These are phyloP conservation scores for Priocnemis perturbator DNA, from an alignment of 2,888 invertebrate species.

Conservation along the genomic window DNA sequence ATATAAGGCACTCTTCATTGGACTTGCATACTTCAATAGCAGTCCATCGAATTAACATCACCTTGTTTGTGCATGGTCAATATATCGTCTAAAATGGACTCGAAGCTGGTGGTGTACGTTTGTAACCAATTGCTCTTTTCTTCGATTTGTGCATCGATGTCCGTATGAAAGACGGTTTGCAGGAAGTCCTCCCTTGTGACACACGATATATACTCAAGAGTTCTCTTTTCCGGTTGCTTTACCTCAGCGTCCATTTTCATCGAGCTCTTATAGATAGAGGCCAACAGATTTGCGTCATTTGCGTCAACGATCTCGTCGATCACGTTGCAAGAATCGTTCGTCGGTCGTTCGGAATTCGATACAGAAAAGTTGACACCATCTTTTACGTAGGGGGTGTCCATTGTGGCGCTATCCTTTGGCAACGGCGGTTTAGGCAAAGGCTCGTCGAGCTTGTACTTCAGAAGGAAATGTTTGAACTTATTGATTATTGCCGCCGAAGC, in stretches of 20 bases:
- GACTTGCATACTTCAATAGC: slow-evolving; percentile 77
- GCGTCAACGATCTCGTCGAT: slow-evolving; percentile 82
- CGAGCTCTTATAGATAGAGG: slow-evolving; percentile 79
- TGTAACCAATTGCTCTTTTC: slow-evolving; percentile 82
- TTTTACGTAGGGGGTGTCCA: slow-evolving; percentile 64
- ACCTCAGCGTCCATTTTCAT: slow-evolving; percentile 66
- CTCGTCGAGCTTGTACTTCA: slow-evolving; percentile 68
- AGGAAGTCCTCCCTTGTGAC: slow-evolving; percentile 80
- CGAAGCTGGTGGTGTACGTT: slow-evolving; percentile 81
- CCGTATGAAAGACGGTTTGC: slow-evolving; percentile 77
- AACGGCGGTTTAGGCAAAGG: slow-evolving; percentile 51
- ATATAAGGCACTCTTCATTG: slow-evolving; percentile 10
- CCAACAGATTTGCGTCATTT: slow-evolving; percentile 80
- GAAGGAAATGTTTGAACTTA: slow-evolving; percentile 77
- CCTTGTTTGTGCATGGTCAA: slow-evolving; percentile 79
- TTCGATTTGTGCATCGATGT: slow-evolving; percentile 80
- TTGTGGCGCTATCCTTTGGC: slow-evolving; percentile 61
- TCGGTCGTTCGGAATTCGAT: slow-evolving; percentile 51
- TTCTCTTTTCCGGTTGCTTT: slow-evolving; percentile 67
- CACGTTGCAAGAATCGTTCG: slow-evolving; percentile 76
- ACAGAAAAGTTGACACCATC: slow-evolving; percentile 17
- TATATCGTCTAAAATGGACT: slow-evolving; percentile 86
- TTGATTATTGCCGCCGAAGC: slow-evolving; percentile 78
- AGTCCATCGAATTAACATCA: slow-evolving; percentile 82
- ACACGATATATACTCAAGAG: slow-evolving; percentile 65